Percentiles rank a stretch among this genome's conserved stretches.
Conservation (phyloP, 2,113 vertebrate genomes). For the Pantherophis guttatus region DNA sequence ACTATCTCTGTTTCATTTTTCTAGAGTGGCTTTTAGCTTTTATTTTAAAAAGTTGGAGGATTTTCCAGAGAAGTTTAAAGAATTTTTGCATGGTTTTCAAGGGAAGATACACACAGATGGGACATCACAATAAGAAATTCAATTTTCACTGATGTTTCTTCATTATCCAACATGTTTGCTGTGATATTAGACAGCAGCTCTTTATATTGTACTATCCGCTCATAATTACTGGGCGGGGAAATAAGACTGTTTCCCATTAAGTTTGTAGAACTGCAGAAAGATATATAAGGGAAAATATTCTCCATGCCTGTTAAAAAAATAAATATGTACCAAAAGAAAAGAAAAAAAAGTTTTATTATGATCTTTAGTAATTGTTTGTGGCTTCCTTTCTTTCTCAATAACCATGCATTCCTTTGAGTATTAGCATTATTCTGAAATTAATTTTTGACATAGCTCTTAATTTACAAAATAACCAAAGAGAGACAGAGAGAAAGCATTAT, state of each 20-base stretch:
- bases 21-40: background rate
- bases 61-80: background rate
- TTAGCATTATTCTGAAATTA: constrained; percentile 62
- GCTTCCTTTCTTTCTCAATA: constrained; percentile 55
- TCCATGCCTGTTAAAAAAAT: background rate
- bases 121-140: background rate
- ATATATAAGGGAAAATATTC: background rate
- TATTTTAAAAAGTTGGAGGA: background rate
- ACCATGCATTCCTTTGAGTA: constrained; percentile 55
- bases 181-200: background rate
- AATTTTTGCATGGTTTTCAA: background rate
- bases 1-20: background rate
- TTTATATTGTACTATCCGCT: background rate
- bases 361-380: constrained; percentile 55
- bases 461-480: constrained; percentile 46
- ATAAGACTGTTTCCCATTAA: background rate
- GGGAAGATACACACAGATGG: background rate
- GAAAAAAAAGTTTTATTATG: constrained; percentile 21
- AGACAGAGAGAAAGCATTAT: constrained; percentile 39
- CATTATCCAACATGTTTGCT: background rate
- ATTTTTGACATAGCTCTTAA: constrained; percentile 55
- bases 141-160: background rate
- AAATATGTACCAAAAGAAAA: constrained; percentile 7
- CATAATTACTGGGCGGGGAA: background rate
- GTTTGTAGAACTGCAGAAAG: background rate